Conservation (phyloP, 2,113 vertebrate genomes). For the Rattus norvegicus region DNA sequence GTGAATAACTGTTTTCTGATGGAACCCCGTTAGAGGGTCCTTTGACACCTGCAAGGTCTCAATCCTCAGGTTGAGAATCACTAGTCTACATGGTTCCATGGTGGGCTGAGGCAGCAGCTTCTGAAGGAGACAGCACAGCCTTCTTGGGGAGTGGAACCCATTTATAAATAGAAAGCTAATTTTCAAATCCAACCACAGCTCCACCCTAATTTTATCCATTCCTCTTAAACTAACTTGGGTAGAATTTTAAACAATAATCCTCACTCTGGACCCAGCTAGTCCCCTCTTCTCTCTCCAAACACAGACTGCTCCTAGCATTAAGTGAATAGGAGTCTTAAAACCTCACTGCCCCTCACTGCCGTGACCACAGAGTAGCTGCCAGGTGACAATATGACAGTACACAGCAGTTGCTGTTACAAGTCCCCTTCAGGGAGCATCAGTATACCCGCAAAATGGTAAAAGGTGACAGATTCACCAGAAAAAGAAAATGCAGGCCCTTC, state of each 20-base stretch:
- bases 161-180: constrained; percentile 20
- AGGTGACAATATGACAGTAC: background rate
- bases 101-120: too few relatives aligned
- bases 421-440: background rate
- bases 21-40: background rate
- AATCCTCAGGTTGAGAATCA: background rate
- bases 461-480: background rate
- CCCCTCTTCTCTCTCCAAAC: too few relatives aligned
- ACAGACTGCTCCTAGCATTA: background rate
- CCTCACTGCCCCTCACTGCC: background rate
- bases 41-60: background rate
- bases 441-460: background rate
- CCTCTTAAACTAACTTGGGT: background rate
- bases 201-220: background rate
- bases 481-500: background rate
- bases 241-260: constrained; percentile 28
- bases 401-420: background rate
- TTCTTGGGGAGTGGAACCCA: background rate
- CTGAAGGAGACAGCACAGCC: background rate
- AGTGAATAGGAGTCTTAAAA: background rate
- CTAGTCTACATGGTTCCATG: background rate
- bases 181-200: background rate
- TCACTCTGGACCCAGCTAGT: background rate
- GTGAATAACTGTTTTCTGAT: background rate
- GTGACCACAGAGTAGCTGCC: background rate